Evolutionary conservation across 2,888 invertebrate genomes (phyloP).

Genomic region (Aricia artaxerxes): DNA sequence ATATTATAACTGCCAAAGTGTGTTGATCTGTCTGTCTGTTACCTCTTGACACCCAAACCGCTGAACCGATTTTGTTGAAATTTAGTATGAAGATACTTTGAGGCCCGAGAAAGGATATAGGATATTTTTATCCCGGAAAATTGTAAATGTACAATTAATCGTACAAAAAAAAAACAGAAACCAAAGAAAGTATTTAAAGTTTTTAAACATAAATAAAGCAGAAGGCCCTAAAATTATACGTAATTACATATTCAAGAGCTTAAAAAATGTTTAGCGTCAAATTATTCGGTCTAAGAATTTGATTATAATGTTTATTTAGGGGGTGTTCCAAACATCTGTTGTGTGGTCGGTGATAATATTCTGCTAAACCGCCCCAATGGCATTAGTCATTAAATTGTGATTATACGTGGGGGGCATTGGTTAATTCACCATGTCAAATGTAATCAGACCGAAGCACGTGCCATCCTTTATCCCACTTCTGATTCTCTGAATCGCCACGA

Average conservation of each 20-base stretch:
- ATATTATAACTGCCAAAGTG: too few species aligned
- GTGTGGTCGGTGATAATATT: conserved; percentile 25
- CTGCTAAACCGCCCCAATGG: conserved; percentile 29
- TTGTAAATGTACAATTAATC: too few species aligned
- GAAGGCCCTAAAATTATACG: not conserved
- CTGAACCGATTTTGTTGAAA: too few species aligned
- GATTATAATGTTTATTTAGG: conserved; percentile 20
- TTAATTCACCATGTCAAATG: conserved; percentile 25
- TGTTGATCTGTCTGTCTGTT: too few species aligned
- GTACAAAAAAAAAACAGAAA: not conserved
- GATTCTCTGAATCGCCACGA: conserved; percentile 2
- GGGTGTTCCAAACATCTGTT: conserved; percentile 25
- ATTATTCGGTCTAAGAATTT: conserved; percentile 20
- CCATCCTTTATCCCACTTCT: conserved; percentile 24
- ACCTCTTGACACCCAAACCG: too few species aligned
- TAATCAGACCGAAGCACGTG: conserved; percentile 1
- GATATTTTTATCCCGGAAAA: not conserved
- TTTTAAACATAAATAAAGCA: not conserved
- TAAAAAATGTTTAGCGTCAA: conserved; percentile 22
- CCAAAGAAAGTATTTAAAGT: not conserved
- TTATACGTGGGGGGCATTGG: conserved; percentile 21
- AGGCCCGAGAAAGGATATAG: too few species aligned
- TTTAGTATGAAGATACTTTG: too few species aligned
- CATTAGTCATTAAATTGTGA: conserved; percentile 31
- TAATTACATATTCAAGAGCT: conserved; percentile 7